Conservation (phyloP, 2,888 invertebrate genomes). For the Yponomeuta evonymella region DNA sequence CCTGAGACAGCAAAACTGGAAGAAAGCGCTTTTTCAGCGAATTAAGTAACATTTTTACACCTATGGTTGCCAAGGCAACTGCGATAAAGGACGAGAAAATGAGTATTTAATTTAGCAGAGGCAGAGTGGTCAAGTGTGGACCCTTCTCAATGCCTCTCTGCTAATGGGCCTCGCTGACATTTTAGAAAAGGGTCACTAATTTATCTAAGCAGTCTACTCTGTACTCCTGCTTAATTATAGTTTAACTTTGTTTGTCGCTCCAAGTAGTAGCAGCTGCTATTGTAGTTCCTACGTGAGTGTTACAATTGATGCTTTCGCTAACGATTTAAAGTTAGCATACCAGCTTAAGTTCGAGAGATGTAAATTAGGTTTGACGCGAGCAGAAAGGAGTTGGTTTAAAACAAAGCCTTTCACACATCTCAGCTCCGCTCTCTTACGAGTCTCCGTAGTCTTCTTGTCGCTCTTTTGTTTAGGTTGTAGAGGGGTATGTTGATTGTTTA, state of each 20-base stretch:
- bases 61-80: not conserved
- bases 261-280: constrained; percentile 44
- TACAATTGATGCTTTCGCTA: constrained; percentile 6
- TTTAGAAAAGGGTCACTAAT: constrained; percentile 71
- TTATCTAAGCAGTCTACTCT: constrained; percentile 62
- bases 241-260: constrained; percentile 58
- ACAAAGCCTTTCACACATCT: not conserved
- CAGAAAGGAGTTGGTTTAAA: not conserved
- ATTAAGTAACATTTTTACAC: not conserved
- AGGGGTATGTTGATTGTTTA: no score
- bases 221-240: constrained; percentile 63
- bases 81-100: constrained; percentile 4
- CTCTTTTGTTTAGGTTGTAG: no score
- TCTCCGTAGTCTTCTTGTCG: no score
- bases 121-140: constrained; percentile 18
- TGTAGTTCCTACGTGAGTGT: constrained; percentile 9
- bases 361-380: not conserved
- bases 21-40: not conserved
- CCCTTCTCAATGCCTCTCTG: constrained; percentile 44
- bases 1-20: not conserved
- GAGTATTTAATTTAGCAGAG: constrained; percentile 8
- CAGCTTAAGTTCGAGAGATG: not conserved
- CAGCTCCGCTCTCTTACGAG: not conserved
- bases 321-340: not conserved
- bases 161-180: constrained; percentile 64